phyloP scores from a whole-genome alignment of 2,888 invertebrate species.

The Notocelia uddmanniana region DNA sequence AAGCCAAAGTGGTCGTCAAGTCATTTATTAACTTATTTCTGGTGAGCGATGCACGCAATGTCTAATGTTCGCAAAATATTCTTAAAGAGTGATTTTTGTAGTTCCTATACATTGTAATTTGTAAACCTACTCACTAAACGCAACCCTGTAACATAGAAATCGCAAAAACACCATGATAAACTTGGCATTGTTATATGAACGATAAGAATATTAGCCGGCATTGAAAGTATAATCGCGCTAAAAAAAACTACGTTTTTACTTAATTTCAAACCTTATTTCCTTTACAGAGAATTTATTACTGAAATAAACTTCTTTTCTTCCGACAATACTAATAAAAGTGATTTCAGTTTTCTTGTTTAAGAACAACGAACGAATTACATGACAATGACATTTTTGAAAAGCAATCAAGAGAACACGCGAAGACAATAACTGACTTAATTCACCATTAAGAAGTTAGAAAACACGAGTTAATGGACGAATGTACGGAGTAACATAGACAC shows the following conservation, averaged over 20 bases:
- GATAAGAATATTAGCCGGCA: constrained; percentile 30
- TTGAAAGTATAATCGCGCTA: background rate
- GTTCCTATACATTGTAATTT: background rate
- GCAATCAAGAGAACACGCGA: background rate
- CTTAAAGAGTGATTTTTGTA: no score
- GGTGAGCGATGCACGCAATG: no score
- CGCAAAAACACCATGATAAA: constrained; percentile 31
- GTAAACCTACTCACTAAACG: background rate
- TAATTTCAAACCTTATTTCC: background rate
- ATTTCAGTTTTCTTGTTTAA: constrained; percentile 1
- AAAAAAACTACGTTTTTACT: background rate
- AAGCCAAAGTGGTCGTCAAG: no score
- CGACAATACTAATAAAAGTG: background rate
- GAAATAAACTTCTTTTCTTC: background rate
- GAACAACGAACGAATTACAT: constrained; percentile 9
- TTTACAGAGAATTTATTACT: background rate
- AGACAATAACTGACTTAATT: constrained; percentile 19
- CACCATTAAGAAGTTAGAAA: constrained; percentile 14
- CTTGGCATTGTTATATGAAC: constrained; percentile 27
- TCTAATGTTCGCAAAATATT: no score
- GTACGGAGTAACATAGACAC: no score
- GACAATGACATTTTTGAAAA: constrained; percentile 5
- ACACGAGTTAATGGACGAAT: background rate
- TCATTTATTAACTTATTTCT: no score
- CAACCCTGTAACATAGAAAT: constrained; percentile 35